Evolutionary conservation across 53 echinoderm and acorn worm genomes (phyloP), one percentile per base, ranked within the genome.

Genomic region (Astropecten irregularis): DNA sequence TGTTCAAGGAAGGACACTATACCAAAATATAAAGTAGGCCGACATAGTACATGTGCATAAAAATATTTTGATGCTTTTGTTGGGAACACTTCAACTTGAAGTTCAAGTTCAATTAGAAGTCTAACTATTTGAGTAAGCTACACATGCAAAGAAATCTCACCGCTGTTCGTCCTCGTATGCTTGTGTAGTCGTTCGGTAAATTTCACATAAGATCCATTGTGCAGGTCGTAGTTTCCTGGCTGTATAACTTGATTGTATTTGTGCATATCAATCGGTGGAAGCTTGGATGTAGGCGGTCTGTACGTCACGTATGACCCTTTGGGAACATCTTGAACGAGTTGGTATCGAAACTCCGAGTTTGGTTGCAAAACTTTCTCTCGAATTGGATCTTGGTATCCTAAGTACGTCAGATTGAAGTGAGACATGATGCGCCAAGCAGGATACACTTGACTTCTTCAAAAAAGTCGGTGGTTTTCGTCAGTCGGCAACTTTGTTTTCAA

Each of bases 321-420:
- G 20, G 99, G 99, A 26, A 95, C 90, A 46, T 88, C 81, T 47
- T 95, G 90, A 16, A 83, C 54, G 28, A 99, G 77, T 31, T 71
- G 87, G 92, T 92, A 99, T 8, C 90, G 79, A 34, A 88, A 87
- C 49, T 92, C 95, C 15, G 87, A 65, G 84, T 95, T 99, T 0
- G 92, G 95, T 54, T 88, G 51, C 49, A 90, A 71, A 59, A 91
- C 85, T 61, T 92, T 94, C 31, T 89, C 90, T 32, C 99, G 85
- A 66, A 97, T 95, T 18, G 92, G 92, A 67, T 95, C 95, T 66
- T 95, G 95, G 30, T 95, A 99, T 25, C 99, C 95, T 26, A 95
- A 69, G 37, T 86, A 65, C 18, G 99, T 99, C 60, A 99, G 79
- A 46, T 99, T 92, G 67, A 99, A 99, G 62, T 90, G 90, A 37